A percentile compares a stretch with the other conserved stretches of the same genome.
Evolutionary conservation across 35 echinoderm and acorn worm genomes (phyloP).

Genomic region (Apostichopus californicus): DNA sequence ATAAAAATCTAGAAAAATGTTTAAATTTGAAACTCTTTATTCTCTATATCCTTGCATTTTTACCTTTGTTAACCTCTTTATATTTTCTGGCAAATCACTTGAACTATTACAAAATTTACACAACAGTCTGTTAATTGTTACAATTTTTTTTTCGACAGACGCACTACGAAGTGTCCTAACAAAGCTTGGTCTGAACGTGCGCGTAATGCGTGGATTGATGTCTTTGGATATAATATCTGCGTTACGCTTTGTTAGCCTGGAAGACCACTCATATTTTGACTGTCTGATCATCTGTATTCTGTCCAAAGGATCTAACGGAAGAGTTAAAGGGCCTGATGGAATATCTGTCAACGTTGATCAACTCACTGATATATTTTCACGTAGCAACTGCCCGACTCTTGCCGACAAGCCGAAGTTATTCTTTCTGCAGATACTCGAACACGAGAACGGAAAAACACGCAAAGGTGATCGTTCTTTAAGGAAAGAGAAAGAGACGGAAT

Average conservation of each 20-base stretch:
- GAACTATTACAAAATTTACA: too few species aligned
- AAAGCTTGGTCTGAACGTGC: constrained; percentile 90
- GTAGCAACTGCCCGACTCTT: constrained; percentile 78
- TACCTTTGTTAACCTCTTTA: background rate
- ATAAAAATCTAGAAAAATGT: too few species aligned
- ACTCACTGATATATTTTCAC: constrained; percentile 90
- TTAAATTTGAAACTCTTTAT: too few species aligned
- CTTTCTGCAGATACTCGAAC: constrained; percentile 77
- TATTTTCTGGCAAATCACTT: too few species aligned
- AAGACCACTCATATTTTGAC: constrained; percentile 93
- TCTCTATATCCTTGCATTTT: background rate
- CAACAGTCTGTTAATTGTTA: too few species aligned
- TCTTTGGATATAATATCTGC: constrained; percentile 92
- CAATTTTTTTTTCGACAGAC: constrained; percentile 30
- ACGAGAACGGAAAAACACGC: background rate
- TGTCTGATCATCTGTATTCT: constrained; percentile 85
- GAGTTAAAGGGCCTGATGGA: constrained; percentile 73
- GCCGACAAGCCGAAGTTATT: constrained; percentile 93
- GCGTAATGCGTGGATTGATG: constrained; percentile 88
- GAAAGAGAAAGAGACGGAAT: background rate
- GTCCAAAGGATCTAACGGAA: constrained; percentile 64
- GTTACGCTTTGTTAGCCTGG: constrained; percentile 80
- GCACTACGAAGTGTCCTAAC: constrained; percentile 71
- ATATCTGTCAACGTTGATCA: constrained; percentile 75
- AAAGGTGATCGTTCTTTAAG: background rate